Evolutionary conservation across 2,888 invertebrate genomes (phyloP), one percentile per base, ranked within the genome.

Genomic region (Cylloceria caligata): DNA sequence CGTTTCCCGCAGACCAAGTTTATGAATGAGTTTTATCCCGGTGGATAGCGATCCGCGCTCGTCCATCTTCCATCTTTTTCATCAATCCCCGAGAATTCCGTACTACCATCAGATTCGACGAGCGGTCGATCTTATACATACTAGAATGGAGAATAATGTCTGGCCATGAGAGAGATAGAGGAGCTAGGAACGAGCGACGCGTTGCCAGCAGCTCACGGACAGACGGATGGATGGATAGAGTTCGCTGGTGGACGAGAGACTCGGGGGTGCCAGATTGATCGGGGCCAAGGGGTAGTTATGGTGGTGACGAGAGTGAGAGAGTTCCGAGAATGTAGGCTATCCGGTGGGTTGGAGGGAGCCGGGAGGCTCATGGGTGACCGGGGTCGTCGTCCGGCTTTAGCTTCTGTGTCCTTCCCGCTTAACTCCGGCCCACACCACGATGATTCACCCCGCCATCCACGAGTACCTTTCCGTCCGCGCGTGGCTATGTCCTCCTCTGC

Each of bases 311-410:
- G 81, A 84, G 78, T 76, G 87, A 85, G 42, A 42, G 64, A 39
- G 21, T 42, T 65, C 82, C 80, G 86, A 84, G 83, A 80, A 73
- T 83, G 75, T 73, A 80, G 80, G 80, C 68, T 79, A 79, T 45
- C 69, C 45, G 60, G 55, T 49, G 67, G 72, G 67, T 45, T 68
- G 52, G 75, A 67, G 80, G 68, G 68, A 72, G 87, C 68, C 82
- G 86, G 87, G 81, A 86, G 86, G 86, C 88, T 88, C 87, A 88
- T 84, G 85, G 83, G 83, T 85, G 83, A 86, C 85, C 84, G 86
- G 83, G 89, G 88, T 90, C 89, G 87, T 88, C 86, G 88, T 68
- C 87, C 88, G 88, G 86, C 86, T 89, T 88, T 85, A 82, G 81
- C 80, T 81, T 84, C 83, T 68, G 84, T 81, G 83, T 86, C 84